Evolutionary conservation across 2,113 vertebrate genomes (phyloP), one percentile per base, ranked within the genome.

Genomic region (Hepsetus odoe): DNA sequence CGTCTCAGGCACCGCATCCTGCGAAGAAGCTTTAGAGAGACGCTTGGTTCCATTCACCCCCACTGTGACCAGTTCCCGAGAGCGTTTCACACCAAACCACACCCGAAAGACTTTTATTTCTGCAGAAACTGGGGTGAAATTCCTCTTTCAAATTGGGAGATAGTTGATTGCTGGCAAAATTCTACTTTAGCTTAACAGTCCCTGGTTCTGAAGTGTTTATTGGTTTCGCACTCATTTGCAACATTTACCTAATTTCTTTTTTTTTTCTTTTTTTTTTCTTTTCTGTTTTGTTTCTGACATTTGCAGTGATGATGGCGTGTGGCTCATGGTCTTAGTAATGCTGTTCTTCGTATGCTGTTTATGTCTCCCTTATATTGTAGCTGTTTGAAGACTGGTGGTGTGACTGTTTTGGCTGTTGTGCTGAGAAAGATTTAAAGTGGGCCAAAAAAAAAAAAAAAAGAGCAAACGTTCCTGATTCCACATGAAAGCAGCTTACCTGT

Each of bases 261-360:
- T n/a, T n/a, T n/a, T n/a, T n/a, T n/a, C n/a, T n/a, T n/a, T n/a
- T n/a, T 90, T 89, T 87, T 90, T 92, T 89, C 88, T 89, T 88
- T 85, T 86, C 90, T 89, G 87, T 86, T n/a, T 89, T 87, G 88
- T 90, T 90, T 92, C 88, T 89, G 88, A 88, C 87, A 90, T 87
- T 85, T 87, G 89, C 90, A 88, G 86, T 89, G 82, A 90, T 81
- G 71, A 64, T 58, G 64, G 26, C 7, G 83, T 92, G 92, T 91
- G 73, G 20, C 89, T 89, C 89, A 90, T 91, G 87, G 91, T 93
- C 90, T 90, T 89, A 89, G 90, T 91, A 89, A 90, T 87, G 90
- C 85, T 92, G 91, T 91, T 89, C 84, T 92, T 86, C 89, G 89
- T 91, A 88, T 90, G 88, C 91, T 85, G 90, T 91, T 90, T 86